phyloP scores from a whole-genome alignment of 1,140 invertebrate genomes.

The Cryptotermes secundus region DNA sequence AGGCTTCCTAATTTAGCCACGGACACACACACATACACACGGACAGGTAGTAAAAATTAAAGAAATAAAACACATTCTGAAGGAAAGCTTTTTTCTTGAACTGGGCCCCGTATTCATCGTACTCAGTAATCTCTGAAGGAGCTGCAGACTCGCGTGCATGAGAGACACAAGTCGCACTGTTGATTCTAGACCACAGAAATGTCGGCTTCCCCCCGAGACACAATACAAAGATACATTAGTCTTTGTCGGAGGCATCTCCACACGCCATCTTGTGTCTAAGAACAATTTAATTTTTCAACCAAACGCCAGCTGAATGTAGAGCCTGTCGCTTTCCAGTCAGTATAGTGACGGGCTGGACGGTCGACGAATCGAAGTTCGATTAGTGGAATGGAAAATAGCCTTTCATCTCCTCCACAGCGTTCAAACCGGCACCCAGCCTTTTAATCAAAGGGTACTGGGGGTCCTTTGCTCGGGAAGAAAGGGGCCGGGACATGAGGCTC shows the following conservation, averaged over 20 bases:
- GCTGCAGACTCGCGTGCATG: not conserved
- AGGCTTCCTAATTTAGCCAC: not conserved
- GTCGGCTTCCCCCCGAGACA: not conserved
- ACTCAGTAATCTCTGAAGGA: not conserved
- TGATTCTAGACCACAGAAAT: not conserved
- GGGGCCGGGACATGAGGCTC: too few relatives aligned
- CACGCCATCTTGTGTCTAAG: not conserved
- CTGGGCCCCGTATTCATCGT: not conserved
- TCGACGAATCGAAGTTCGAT: too few relatives aligned
- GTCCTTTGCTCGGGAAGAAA: too few relatives aligned
- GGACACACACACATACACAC: not conserved
- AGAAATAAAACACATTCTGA: slow-evolving; percentile 9
- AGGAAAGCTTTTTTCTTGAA: not conserved
- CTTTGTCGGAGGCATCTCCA: not conserved
- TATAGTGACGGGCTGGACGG: too few relatives aligned
- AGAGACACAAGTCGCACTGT: not conserved
- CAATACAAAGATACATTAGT: not conserved
- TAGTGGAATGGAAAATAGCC: too few relatives aligned
- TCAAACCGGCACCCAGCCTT: too few relatives aligned
- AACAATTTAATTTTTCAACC: not conserved
- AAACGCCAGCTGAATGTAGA: not conserved
- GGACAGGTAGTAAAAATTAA: slow-evolving; percentile 17
- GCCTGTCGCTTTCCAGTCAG: not conserved
- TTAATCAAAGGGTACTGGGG: too few relatives aligned
- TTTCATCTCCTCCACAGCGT: too few relatives aligned